These are phyloP conservation scores for Mastomys coucha DNA, from an alignment of 2,113 vertebrate genomes.

Conservation along the genomic window DNA sequence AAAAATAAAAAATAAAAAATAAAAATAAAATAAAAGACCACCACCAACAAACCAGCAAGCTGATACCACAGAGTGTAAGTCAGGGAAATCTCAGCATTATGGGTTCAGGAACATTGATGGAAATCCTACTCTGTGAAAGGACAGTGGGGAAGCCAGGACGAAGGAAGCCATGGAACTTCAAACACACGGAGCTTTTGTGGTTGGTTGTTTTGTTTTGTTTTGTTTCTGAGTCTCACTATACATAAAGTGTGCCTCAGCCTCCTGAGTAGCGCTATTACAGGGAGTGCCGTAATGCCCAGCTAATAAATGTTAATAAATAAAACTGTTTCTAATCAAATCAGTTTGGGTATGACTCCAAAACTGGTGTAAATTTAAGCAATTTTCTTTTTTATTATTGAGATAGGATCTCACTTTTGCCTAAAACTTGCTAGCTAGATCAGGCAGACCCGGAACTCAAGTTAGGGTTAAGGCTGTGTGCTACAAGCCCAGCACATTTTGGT, in stretches of 20 bases:
- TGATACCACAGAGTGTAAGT: neutral
- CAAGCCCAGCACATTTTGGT: neutral
- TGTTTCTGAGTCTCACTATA: neutral
- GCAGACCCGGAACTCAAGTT: neutral
- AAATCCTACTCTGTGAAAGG: neutral
- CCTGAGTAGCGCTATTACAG: neutral
- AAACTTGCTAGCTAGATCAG: neutral
- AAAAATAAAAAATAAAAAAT: too few relatives aligned
- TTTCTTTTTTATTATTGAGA: neutral
- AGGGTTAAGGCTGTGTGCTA: neutral
- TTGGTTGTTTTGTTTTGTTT: neutral
- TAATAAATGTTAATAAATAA: too few relatives aligned
- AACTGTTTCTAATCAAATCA: too few relatives aligned
- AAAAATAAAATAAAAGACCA: too few relatives aligned
- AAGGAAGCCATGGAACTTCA: neutral
- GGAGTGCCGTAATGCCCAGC: too few relatives aligned
- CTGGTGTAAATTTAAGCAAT: neutral
- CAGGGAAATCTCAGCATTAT: neutral
- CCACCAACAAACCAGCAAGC: neutral
- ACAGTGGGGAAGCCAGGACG: neutral
- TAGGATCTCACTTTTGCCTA: neutral
- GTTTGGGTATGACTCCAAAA: conserved; percentile 19
- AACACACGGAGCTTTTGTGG: neutral
- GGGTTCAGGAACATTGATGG: neutral
- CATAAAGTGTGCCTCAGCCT: neutral